Percentiles rank a stretch among this genome's conserved stretches.
Conservation (phyloP, 2,113 vertebrate genomes). For the Eolophus roseicapilla region DNA sequence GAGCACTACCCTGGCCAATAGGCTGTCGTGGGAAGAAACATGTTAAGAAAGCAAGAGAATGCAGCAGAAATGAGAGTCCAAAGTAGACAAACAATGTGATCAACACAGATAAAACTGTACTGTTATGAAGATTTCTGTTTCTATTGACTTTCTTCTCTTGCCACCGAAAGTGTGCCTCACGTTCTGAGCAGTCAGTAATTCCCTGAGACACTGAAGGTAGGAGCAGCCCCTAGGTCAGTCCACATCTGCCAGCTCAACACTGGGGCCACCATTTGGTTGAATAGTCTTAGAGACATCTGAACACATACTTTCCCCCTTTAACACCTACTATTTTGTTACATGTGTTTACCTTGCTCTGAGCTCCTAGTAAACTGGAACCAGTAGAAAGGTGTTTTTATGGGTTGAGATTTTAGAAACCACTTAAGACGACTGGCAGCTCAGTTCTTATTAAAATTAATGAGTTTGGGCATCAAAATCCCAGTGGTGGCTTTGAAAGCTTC, state of each 20-base stretch:
- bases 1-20: not conserved
- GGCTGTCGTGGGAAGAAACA: not conserved
- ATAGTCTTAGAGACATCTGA: not conserved
- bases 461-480: conserved; percentile 62
- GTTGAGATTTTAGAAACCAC: conserved; percentile 60
- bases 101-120: not conserved
- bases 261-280: not conserved
- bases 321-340: conserved; percentile 47
- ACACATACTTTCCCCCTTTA: conserved; percentile 7
- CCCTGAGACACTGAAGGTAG: not conserved
- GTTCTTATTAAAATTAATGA: conserved; percentile 66
- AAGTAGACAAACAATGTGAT: not conserved
- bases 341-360: conserved; percentile 39
- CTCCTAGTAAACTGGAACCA: conserved; percentile 34
- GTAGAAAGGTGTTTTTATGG: conserved; percentile 51
- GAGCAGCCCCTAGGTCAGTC: not conserved
- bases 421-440: conserved; percentile 51
- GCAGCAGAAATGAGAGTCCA: not conserved
- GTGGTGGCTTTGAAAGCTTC: conserved; percentile 50
- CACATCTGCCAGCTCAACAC: not conserved
- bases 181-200: not conserved
- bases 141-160: not conserved
- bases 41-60: not conserved
- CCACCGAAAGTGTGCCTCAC: not conserved
- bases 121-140: not conserved